Conservation (phyloP, 2,888 invertebrate genomes). For the Eristalis tenax region DNA sequence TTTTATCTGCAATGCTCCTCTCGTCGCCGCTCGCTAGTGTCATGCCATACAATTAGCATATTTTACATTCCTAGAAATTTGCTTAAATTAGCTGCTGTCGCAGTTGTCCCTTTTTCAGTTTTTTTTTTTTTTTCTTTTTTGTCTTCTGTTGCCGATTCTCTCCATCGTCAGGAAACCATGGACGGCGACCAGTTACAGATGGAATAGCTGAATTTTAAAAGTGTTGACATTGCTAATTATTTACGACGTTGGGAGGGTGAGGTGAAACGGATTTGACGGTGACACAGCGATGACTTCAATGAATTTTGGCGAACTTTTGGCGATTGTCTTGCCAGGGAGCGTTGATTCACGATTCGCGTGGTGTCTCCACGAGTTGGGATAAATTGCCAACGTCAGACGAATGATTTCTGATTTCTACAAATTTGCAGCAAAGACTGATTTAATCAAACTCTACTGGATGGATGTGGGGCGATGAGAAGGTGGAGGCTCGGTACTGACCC, state of each 20-base stretch:
- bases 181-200: background rate
- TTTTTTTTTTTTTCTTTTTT: too few relatives aligned
- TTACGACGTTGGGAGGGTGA: conserved; percentile 8
- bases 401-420: too few relatives aligned
- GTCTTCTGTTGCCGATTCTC: background rate
- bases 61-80: conserved; percentile 48
- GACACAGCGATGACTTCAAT: background rate
- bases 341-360: background rate
- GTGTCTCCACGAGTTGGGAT: background rate
- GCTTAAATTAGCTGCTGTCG: conserved; percentile 34
- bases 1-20: conserved; percentile 38
- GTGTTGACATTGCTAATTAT: conserved; percentile 28
- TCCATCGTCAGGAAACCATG: background rate
- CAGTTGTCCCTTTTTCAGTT: background rate
- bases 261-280: background rate
- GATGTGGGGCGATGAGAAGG: too few relatives aligned
- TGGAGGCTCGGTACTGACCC: too few relatives aligned
- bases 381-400: background rate
- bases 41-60: conserved; percentile 52
- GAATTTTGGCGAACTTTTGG: background rate
- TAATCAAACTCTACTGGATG: too few relatives aligned
- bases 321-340: background rate
- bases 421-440: too few relatives aligned
- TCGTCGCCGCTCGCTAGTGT: conserved; percentile 11
- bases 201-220: conserved; percentile 6